A percentile compares a stretch with the other conserved stretches of the same genome.
These are phyloP conservation scores for Anas capensis DNA, from an alignment of 2,797 vertebrate species.

Conservation along the genomic window DNA sequence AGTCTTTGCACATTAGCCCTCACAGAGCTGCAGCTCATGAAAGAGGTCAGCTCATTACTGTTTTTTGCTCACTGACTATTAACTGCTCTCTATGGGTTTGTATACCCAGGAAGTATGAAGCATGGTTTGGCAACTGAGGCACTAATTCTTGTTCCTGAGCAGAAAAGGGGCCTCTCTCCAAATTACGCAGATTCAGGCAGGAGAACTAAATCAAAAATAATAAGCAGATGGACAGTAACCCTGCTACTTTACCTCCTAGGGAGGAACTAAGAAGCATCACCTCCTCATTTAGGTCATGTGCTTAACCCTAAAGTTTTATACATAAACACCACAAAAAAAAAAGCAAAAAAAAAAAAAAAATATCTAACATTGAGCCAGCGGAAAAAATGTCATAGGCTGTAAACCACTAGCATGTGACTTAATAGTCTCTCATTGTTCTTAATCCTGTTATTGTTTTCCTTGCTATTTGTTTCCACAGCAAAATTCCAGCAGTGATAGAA, in stretches of 20 bases:
- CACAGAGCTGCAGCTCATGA: neutral
- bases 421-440: slow-evolving; percentile 55
- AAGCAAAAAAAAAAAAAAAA: neutral
- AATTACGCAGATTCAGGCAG: neutral
- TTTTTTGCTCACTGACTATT: neutral
- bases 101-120: neutral
- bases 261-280: neutral
- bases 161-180: neutral
- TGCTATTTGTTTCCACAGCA: slow-evolving; percentile 64
- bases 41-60: neutral
- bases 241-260: neutral
- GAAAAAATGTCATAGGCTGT: slow-evolving; percentile 15
- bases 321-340: neutral
- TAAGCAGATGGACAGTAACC: neutral
- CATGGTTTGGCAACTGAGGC: neutral
- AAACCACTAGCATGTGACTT: slow-evolving; percentile 41
- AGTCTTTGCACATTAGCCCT: neutral
- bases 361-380: neutral
- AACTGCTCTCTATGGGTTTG: neutral
- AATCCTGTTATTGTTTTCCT: slow-evolving; percentile 67
- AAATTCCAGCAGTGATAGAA: slow-evolving; percentile 49
- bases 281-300: neutral
- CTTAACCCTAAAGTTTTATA: neutral
- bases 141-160: neutral
- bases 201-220: neutral